phyloP scores from a whole-genome alignment of 2,797 vertebrate species.

The Heterohyrax brucei region DNA sequence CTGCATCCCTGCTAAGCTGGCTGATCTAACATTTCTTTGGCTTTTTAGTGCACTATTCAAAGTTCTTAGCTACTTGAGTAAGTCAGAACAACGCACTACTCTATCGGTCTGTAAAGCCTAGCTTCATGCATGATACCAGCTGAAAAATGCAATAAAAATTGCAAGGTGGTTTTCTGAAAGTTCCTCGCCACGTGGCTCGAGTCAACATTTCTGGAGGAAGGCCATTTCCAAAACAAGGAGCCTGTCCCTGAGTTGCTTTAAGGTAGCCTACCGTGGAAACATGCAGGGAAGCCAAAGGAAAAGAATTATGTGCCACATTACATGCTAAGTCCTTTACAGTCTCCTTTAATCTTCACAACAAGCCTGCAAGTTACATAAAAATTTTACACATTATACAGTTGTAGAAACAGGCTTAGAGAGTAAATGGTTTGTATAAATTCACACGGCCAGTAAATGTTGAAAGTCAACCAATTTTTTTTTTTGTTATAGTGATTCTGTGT shows the following conservation, averaged over 20 bases:
- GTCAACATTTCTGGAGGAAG: background rate
- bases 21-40: background rate
- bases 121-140: background rate
- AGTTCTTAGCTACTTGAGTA: background rate
- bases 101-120: background rate
- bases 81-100: background rate
- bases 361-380: slow-evolving; percentile 20
- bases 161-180: background rate
- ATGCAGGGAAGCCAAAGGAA: background rate
- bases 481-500: too few relatives aligned
- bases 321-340: background rate
- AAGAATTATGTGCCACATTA: background rate
- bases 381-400: background rate
- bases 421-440: slow-evolving; percentile 18
- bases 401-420: slow-evolving; percentile 16
- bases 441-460: background rate
- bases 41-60: background rate
- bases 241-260: background rate
- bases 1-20: background rate
- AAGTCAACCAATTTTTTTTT: too few relatives aligned
- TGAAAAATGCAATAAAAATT: slow-evolving; percentile 22
- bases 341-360: slow-evolving; percentile 35
- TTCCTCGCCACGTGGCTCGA: background rate
- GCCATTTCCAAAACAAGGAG: background rate
- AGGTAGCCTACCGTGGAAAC: background rate